A percentile compares a stretch with the other conserved stretches of the same genome.
These are phyloP conservation scores for Trachelus stipa DNA, from an alignment of 2,888 invertebrate genomes.

Conservation along the genomic window DNA sequence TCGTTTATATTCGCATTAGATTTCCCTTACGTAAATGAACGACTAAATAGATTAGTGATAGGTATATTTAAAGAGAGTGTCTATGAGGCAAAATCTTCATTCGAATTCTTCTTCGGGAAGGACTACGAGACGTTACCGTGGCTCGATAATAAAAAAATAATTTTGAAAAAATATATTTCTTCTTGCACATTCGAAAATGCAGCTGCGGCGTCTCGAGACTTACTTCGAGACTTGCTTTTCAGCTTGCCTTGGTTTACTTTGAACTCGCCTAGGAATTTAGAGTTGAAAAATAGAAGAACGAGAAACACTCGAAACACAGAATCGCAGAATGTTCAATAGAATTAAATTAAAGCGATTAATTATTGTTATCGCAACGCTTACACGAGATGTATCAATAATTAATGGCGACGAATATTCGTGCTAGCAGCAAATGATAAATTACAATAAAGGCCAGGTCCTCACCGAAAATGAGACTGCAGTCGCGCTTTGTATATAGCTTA, in stretches of 20 bases:
- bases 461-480: constrained; percentile 56
- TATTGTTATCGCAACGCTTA: constrained; percentile 23
- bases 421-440: background rate
- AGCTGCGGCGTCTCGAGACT: background rate
- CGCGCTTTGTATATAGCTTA: constrained; percentile 65
- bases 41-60: background rate
- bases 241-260: constrained; percentile 4
- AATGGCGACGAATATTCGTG: constrained; percentile 2
- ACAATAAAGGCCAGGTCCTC: constrained; percentile 19
- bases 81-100: background rate
- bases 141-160: background rate
- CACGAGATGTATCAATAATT: constrained; percentile 20
- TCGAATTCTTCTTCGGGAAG: background rate
- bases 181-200: background rate
- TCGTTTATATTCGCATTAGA: background rate
- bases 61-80: background rate
- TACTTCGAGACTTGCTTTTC: constrained; percentile 15
- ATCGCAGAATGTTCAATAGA: background rate
- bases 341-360: constrained; percentile 17
- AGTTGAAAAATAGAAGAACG: constrained; percentile 11
- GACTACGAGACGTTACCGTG: background rate
- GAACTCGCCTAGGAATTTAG: background rate
- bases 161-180: background rate
- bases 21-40: background rate
- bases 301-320: constrained; percentile 1